Evolutionary conservation across 2,797 vertebrate genomes (phyloP), one percentile per base, ranked within the genome.

Genomic region (Smutsia temminckii): DNA sequence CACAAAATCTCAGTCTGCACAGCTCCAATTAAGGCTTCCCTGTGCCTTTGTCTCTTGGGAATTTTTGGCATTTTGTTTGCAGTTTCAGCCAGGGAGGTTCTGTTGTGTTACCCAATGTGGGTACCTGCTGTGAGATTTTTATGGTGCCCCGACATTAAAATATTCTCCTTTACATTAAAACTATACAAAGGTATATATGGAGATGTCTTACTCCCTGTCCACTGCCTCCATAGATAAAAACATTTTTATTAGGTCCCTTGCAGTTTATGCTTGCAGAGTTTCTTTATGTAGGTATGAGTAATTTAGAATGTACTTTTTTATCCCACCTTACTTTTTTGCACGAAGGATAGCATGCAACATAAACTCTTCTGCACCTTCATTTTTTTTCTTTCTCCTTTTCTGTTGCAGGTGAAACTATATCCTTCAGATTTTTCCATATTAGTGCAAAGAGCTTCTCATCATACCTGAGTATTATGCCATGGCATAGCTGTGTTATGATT

Each of bases 331-430:
- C 46, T n/a, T 63, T 32, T 64, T 94, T 23, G 29, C 32, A 37
- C 8, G 20, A 63, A 59, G 72, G 53, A 20, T 20, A 68, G 29
- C 29, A 13, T 11, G 49, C 11, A 10, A 3, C 49, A 17, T 3
- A 32, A 5, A 42, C 5, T 4, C 40, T 32, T 86, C 32, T 55
- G 46, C 23, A 68, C 16, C 37, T 74, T 88, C 53, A 18, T 16
- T 51, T 81, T 37, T 53, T 63, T 46, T 88, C 23, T 64, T 40
- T n/a, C n/a, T 80, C 18, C 3, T 61, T 78, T 81, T 55, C 23
- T 32, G 53, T 72, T 66, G 75, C 57, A 81, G 49, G 89, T 83
- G 53, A 72, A 61, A 92, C 77, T 51, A 37, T 5, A 14, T 51
- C n/a, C 55, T 69, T 61, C n/a, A 29, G 51, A 46, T 55, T 27